Percentiles rank a stretch among this genome's conserved stretches.
Conservation (phyloP, 92 coral and sea anemone genomes). For the Bergia puertoricense region DNA sequence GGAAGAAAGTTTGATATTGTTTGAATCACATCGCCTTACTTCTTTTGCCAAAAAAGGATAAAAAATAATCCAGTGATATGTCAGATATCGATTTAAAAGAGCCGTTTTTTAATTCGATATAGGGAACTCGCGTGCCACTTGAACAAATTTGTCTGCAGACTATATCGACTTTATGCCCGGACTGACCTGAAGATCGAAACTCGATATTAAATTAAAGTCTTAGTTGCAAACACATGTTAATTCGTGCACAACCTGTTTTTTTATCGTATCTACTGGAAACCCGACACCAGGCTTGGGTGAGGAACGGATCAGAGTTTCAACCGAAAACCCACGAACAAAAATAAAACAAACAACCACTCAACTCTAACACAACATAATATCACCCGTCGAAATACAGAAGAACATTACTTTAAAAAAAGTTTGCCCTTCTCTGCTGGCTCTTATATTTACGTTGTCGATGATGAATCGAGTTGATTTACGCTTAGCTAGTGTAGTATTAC, state of each 20-base stretch:
- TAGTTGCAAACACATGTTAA: neutral
- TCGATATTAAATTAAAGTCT: neutral
- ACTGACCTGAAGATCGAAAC: neutral
- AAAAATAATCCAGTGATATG: neutral
- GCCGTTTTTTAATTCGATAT: neutral
- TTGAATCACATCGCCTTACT: neutral
- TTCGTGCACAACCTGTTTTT: neutral
- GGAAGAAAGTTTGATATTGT: neutral
- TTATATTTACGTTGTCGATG: neutral
- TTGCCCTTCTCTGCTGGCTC: neutral
- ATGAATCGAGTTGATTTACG: neutral
- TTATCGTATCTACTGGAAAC: neutral
- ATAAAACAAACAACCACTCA: too few species aligned
- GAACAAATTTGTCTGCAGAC: neutral
- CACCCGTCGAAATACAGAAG: slow-evolving; percentile 5
- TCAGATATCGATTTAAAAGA: neutral
- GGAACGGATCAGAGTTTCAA: too few species aligned
- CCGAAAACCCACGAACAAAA: neutral
- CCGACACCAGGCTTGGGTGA: neutral
- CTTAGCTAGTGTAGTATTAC: neutral
- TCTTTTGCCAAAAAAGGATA: neutral
- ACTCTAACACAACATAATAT: neutral
- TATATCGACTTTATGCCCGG: neutral
- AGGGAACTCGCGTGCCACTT: neutral
- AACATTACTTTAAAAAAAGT: neutral